phyloP scores from a whole-genome alignment of 2,888 invertebrate species.

The Temnothorax unifasciatus region DNA sequence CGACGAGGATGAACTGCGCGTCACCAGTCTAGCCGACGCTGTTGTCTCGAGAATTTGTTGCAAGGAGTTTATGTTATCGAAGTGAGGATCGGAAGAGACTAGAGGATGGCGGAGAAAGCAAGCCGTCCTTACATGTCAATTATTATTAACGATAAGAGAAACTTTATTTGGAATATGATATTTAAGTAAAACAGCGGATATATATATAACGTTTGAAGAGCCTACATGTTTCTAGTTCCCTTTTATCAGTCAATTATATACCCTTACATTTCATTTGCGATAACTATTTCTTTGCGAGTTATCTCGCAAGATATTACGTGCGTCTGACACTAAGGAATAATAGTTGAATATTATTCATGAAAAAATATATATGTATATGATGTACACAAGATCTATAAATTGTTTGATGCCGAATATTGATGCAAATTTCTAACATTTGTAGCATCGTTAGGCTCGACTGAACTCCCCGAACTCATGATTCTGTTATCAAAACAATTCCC shows the following conservation, averaged over 20 bases:
- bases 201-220: slow-evolving; percentile 5
- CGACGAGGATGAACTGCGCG: slow-evolving; percentile 86
- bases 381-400: background rate
- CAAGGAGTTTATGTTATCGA: slow-evolving; percentile 88
- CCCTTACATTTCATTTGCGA: background rate
- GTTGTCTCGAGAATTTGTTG: slow-evolving; percentile 90
- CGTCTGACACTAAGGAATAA: background rate
- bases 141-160: slow-evolving; percentile 24
- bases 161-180: slow-evolving; percentile 33
- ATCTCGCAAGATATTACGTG: background rate
- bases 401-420: background rate
- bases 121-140: slow-evolving; percentile 13
- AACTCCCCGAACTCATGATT: slow-evolving; percentile 11
- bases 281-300: background rate
- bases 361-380: slow-evolving; percentile 1
- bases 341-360: background rate
- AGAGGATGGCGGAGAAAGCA: background rate
- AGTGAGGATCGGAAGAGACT: slow-evolving; percentile 54
- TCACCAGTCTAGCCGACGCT: slow-evolving; percentile 87
- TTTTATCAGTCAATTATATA: background rate
- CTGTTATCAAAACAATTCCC: slow-evolving; percentile 43
- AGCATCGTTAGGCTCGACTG: background rate
- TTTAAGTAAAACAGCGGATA: slow-evolving; percentile 21
- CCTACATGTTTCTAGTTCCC: background rate
- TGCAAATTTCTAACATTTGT: slow-evolving; percentile 15